Evolutionary conservation across 2,113 vertebrate species (phyloP).

Genomic region (Caretta caretta): DNA sequence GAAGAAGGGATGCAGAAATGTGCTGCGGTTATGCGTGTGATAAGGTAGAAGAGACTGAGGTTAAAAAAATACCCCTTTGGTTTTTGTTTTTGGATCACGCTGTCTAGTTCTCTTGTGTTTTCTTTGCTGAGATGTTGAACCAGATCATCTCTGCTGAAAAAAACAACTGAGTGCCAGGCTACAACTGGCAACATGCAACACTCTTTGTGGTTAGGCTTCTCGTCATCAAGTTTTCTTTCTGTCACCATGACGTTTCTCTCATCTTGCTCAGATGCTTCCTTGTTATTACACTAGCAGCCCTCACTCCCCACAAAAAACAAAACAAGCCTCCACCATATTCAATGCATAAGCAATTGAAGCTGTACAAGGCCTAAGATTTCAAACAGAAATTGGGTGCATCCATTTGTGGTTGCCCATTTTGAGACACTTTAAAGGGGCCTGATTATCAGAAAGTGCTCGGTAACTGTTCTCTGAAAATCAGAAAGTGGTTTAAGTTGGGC

Average conservation of each 20-base stretch:
- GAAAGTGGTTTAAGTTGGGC: not conserved
- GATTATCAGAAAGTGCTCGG: not conserved
- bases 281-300: constrained; percentile 11
- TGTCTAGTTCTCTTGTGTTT: not conserved
- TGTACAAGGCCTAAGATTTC: not conserved
- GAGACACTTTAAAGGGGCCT: not conserved
- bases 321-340: not conserved
- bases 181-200: constrained; percentile 10
- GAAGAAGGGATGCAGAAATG: constrained; percentile 52
- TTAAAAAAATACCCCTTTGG: constrained; percentile 32
- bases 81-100: constrained; percentile 46
- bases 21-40: constrained; percentile 27
- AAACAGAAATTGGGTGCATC: not conserved
- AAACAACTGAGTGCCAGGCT: constrained; percentile 43
- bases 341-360: not conserved
- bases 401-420: fast-evolving
- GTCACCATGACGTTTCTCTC: not conserved
- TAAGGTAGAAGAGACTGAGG: constrained; percentile 61
- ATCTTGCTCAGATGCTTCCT: not conserved
- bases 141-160: not conserved
- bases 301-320: not conserved
- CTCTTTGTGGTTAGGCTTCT: constrained; percentile 24
- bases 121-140: constrained; percentile 41
- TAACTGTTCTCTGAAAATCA: not conserved
- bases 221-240: constrained; percentile 14